These are phyloP conservation scores for Pogona vitticeps DNA, from an alignment of 2,113 vertebrate genomes.

Conservation along the genomic window DNA sequence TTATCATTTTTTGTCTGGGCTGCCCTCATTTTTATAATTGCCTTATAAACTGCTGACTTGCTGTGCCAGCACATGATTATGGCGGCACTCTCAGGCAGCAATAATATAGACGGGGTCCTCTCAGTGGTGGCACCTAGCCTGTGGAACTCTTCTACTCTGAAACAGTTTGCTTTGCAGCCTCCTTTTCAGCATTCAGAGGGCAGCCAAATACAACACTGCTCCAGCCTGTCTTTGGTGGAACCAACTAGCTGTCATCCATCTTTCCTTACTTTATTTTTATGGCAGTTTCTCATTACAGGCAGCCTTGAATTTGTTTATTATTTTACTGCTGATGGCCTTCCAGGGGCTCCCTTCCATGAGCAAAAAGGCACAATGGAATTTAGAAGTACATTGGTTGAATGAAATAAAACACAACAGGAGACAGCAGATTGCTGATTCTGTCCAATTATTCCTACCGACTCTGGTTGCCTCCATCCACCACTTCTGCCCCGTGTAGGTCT, in stretches of 20 bases:
- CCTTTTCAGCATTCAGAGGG: neutral
- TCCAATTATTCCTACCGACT: neutral
- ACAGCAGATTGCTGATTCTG: neutral
- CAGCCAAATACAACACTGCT: neutral
- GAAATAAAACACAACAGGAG: neutral
- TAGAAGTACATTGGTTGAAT: neutral
- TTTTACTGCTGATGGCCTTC: neutral
- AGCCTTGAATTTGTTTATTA: neutral
- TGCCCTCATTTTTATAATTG: no score
- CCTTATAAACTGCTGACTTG: no score
- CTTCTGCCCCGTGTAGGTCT: neutral
- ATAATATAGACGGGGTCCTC: neutral
- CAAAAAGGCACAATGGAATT: neutral
- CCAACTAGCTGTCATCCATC: neutral
- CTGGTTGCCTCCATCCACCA: no score
- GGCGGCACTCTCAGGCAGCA: neutral
- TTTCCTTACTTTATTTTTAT: neutral
- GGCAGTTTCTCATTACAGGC: neutral
- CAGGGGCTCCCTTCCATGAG: no score
- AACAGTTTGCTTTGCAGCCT: neutral
- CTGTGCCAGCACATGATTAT: no score
- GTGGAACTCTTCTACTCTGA: neutral
- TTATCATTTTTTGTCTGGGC: no score
- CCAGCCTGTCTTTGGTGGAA: neutral
- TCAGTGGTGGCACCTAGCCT: neutral